Base-by-base conservation (phyloP, 2,797 vertebrate species). In the Lagodon rhomboides region DNA sequence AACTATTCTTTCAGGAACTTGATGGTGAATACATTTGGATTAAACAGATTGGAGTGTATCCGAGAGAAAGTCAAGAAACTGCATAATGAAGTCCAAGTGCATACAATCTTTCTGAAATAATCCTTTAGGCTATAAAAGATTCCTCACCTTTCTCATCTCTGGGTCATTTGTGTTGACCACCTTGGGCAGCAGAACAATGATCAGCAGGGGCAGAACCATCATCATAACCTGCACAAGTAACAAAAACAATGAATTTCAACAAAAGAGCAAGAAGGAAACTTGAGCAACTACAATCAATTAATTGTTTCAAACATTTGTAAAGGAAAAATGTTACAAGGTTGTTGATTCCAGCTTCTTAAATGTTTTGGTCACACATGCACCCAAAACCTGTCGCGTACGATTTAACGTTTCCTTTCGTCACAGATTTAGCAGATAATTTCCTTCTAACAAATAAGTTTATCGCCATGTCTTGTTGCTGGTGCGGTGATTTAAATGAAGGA, bases 111-210 rank as follows among this genome's bases (percentile, higher is more conserved):
- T 46, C 0, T 27, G 7, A 71, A 13, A 64, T 12, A 34, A 80
- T 23, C 12, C 27, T 34, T 64, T 0, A 49, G 16, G 16, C 18
- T 23, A 5, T 46, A 4, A 38, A 3, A 5, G 46, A 62, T 30
- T 22, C 5, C 92, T 95, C 93, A 99, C 98, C 97, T 98, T 96
- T 93, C 98, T 97, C 98, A 99, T 99, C 84, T 99, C 98, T 87
- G 98, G 98, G 85, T 99, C 98, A 75, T 98, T 99, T 77, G 98
- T 99, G 89, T 99, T 99, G 76, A 99, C 98, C 69, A 99, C 98
- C 93, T 99, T 99, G 64, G 98, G 98, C 70, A 99, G 93, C 66
- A 99, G 94, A 81, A 99, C 98, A 82, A 99, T 99, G 89, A 99
- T 98, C 87, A 99, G 91, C 82, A 99, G 94, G 0, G 98, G 98